Conservation (phyloP, 2,797 vertebrate species). For the Allobates femoralis region DNA sequence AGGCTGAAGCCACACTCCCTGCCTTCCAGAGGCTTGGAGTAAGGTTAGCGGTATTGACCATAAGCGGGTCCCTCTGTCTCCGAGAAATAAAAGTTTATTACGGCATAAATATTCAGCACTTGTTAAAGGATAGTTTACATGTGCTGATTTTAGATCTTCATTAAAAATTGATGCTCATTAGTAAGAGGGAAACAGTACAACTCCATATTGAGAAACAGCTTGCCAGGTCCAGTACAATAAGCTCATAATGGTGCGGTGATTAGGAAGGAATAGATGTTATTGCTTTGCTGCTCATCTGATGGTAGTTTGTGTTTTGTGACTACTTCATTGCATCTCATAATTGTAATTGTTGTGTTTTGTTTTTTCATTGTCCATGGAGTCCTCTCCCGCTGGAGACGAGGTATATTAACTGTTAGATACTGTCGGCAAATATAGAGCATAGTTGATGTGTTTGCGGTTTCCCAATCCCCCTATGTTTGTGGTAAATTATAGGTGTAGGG, state of each 20-base stretch:
- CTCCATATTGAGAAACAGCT: slow-evolving; percentile 2
- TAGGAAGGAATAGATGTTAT: background rate
- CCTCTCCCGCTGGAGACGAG: background rate
- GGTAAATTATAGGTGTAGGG: background rate
- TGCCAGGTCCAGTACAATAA: background rate
- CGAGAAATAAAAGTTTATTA: slow-evolving; percentile 10
- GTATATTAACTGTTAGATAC: background rate
- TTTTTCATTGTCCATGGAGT: slow-evolving; percentile 14
- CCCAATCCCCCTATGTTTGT: background rate
- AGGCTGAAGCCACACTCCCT: background rate
- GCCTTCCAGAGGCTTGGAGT: background rate
- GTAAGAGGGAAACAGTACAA: background rate
- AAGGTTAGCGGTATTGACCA: background rate
- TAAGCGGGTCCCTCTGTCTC: background rate
- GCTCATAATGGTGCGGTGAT: background rate
- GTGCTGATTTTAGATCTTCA: slow-evolving; percentile 1
- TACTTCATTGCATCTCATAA: background rate
- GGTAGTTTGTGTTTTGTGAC: background rate
- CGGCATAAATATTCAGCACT: background rate
- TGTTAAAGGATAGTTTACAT: background rate
- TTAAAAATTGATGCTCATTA: slow-evolving; percentile 6
- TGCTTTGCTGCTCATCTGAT: no score
- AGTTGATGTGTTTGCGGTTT: background rate
- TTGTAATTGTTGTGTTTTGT: slow-evolving; percentile 23
- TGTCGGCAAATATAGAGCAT: background rate